Conservation (phyloP, 1,140 invertebrate genomes). For the Drosophila lacertosa region DNA sequence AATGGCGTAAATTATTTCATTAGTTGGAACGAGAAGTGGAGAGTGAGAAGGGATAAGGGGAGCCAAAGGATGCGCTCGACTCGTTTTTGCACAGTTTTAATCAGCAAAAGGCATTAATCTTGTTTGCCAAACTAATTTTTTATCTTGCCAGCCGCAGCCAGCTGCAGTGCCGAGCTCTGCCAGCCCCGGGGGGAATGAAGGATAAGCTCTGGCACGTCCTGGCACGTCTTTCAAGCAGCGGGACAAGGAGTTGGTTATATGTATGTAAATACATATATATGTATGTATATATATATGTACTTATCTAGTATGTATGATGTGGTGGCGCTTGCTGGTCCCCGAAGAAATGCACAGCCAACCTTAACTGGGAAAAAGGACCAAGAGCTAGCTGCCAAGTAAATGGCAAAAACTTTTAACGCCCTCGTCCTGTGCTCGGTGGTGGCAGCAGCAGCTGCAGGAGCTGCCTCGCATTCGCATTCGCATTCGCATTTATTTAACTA, state of each 20-base stretch:
- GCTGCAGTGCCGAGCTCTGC: conserved; percentile 32
- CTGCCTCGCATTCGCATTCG: conserved; percentile 9
- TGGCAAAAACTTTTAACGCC: conserved; percentile 78
- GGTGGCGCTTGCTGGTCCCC: conserved; percentile 54
- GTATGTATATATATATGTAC: conserved; percentile 23
- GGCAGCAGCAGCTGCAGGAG: conserved; percentile 54
- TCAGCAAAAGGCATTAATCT: conserved; percentile 83
- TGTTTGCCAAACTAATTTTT: conserved; percentile 83
- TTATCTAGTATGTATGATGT: conserved; percentile 24
- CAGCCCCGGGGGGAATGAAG: conserved; percentile 1
- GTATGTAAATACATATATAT: too few species aligned
- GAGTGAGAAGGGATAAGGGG: too few species aligned
- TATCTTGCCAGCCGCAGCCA: conserved; percentile 68
- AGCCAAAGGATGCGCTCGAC: background rate
- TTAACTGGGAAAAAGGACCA: conserved; percentile 27
- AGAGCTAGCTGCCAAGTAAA: conserved; percentile 60
- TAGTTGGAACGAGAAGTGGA: conserved; percentile 29
- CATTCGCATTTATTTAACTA: conserved; percentile 81
- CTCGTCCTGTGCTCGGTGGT: conserved; percentile 46
- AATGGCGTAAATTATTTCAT: conserved; percentile 51
- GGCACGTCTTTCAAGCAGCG: conserved; percentile 72
- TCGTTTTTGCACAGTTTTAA: conserved; percentile 65
- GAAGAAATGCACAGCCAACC: conserved; percentile 59
- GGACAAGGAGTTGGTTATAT: conserved; percentile 71
- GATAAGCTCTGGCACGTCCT: conserved; percentile 32